These are phyloP conservation scores for Venustaconcha ellipsiformis DNA, from an alignment of 1,140 invertebrate species.

Conservation along the genomic window DNA sequence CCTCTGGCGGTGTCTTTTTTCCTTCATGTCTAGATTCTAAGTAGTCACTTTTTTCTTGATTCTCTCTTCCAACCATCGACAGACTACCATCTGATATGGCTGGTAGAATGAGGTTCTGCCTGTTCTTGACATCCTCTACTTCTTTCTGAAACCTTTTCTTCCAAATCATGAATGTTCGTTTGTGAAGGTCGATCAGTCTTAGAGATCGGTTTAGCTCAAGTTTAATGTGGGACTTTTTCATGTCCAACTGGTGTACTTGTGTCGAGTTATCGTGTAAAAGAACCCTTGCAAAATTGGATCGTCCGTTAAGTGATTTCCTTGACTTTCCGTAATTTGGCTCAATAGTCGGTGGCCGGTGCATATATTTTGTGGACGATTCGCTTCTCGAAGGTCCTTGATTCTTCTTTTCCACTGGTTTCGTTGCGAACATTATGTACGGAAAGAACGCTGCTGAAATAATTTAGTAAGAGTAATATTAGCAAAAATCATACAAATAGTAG, in stretches of 20 bases:
- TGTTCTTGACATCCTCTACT: not conserved
- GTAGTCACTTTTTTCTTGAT: too few relatives aligned
- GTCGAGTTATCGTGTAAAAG: conserved; percentile 62
- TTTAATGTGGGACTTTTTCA: conserved; percentile 51
- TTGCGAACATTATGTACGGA: too few relatives aligned
- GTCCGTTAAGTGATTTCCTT: conserved; percentile 41
- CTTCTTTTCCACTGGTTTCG: too few relatives aligned
- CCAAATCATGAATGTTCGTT: conserved; percentile 47
- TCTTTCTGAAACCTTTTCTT: conserved; percentile 43
- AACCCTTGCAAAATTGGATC: conserved; percentile 57
- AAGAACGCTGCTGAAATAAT: too few relatives aligned
- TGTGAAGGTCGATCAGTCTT: conserved; percentile 49
- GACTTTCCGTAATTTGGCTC: conserved; percentile 60
- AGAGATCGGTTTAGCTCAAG: conserved; percentile 43
- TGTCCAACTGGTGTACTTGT: conserved; percentile 58
- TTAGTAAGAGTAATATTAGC: too few relatives aligned
- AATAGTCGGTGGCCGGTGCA: conserved; percentile 61
- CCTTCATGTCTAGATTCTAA: too few relatives aligned
- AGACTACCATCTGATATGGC: too few relatives aligned
- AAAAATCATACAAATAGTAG: too few relatives aligned
- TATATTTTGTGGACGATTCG: conserved; percentile 35
- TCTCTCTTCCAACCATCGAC: too few relatives aligned
- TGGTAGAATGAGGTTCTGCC: too few relatives aligned
- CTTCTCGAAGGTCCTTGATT: too few relatives aligned
- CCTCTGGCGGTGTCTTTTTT: too few relatives aligned